Evolutionary conservation across 2,888 invertebrate genomes (phyloP), one percentile per base, ranked within the genome.

Genomic region (Rhingia rostrata): DNA sequence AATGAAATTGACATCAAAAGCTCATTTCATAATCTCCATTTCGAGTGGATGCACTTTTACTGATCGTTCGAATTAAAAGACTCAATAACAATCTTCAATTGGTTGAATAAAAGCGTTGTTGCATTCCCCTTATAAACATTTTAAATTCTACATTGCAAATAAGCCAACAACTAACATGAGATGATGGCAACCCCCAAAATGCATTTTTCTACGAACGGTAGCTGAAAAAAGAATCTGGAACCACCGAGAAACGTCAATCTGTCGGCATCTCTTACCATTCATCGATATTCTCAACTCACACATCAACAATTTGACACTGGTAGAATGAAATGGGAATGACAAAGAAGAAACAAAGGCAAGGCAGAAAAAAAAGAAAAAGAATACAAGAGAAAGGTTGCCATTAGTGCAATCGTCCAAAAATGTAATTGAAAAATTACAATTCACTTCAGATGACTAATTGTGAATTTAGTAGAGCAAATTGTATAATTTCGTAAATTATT

Each of bases 381-480:
- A 69, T 12, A 73, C 53, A 56, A 49, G 83, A 79, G 83, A 74
- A 79, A 64, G 73, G 69, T 69, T 64, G 63, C 60, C 66, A 73
- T 67, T 72, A 39, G 43, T 39, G 47, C 37, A 69, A 64, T 66
- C n/a, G 14, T 14, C 22, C 39, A 43, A 64, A 77, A 61, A 66
- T 82, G 41, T 53, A 77, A 77, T 77, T 73, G 61, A 22, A 63
- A 70, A 82, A 67, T 73, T 83, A 32, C 56, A 67, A 60, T 67
- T 83, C 56, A 67, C 53, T 67, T 83, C 61, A 5, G 61, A 69
- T 79, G 79, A 74, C 69, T 74, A 79, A 83, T 79, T 63, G 2
- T 0, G 49, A 10, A 37, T 37, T 49, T n/a, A 33, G 41, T 45
- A 33, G 5, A 22, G 0, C 10, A n/a, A 64, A 33, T 47, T 39